Percentiles rank a stretch among this genome's conserved stretches.
Evolutionary conservation across 2,888 invertebrate genomes (phyloP).

Genomic region (Philereme vetulata): DNA sequence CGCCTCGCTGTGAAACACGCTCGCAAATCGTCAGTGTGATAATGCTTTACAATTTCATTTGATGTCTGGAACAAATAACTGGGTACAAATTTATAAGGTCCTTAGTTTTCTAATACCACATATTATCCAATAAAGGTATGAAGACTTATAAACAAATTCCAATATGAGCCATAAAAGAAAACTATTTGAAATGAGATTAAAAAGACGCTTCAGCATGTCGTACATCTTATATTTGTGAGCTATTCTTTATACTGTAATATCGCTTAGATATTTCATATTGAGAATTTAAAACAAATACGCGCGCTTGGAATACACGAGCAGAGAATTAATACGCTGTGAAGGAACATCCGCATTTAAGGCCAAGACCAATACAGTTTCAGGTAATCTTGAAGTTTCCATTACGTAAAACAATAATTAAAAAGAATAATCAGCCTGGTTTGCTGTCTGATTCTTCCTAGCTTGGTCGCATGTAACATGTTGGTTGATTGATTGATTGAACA

Average conservation of each 20-base stretch:
- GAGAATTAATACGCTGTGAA: neutral
- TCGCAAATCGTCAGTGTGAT: too few relatives aligned
- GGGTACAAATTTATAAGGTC: too few relatives aligned
- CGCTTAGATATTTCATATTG: slow-evolving; percentile 20
- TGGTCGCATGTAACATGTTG: too few relatives aligned
- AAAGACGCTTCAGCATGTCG: slow-evolving; percentile 34
- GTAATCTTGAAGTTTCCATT: too few relatives aligned
- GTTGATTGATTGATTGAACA: too few relatives aligned
- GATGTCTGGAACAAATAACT: too few relatives aligned
- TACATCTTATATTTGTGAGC: slow-evolving; percentile 31
- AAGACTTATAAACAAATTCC: slow-evolving; percentile 32
- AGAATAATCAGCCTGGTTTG: too few relatives aligned
- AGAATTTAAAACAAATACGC: slow-evolving; percentile 18
- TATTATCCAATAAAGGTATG: slow-evolving; percentile 10
- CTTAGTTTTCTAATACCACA: neutral
- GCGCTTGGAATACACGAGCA: neutral
- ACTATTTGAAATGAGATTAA: slow-evolving; percentile 36
- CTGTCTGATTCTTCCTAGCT: too few relatives aligned
- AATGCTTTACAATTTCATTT: too few relatives aligned
- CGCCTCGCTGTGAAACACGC: too few relatives aligned
- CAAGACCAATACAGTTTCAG: too few relatives aligned
- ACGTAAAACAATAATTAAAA: too few relatives aligned
- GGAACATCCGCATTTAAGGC: neutral
- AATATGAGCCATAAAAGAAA: slow-evolving; percentile 16
- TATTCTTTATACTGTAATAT: slow-evolving; percentile 34